These are phyloP conservation scores for Ctenoplectra terminalis DNA, from an alignment of 1,140 invertebrate genomes.

Conservation along the genomic window DNA sequence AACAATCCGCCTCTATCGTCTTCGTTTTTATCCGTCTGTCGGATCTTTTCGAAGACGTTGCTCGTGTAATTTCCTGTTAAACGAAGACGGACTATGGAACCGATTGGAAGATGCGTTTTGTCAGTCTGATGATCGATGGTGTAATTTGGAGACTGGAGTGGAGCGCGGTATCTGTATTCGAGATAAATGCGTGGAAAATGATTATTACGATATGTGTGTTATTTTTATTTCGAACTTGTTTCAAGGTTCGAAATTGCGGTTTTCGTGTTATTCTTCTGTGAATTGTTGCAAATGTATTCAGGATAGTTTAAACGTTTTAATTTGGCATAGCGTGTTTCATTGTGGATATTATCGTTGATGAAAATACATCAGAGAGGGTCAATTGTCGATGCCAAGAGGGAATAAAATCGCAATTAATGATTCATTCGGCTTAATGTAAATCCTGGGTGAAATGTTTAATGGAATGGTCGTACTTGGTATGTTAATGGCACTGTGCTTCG, in stretches of 20 bases:
- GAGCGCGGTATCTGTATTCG: not conserved
- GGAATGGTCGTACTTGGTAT: not conserved
- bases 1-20: not conserved
- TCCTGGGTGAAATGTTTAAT: not conserved
- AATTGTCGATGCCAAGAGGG: not conserved
- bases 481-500: not conserved
- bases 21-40: too few relatives aligned
- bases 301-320: not conserved
- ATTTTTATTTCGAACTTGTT: not conserved
- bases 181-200: too few relatives aligned
- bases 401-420: not conserved
- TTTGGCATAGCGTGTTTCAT: not conserved
- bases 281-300: too few relatives aligned
- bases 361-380: not conserved
- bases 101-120: not conserved
- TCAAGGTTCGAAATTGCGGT: too few relatives aligned
- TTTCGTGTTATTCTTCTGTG: too few relatives aligned
- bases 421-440: not conserved
- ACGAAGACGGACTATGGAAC: too few relatives aligned
- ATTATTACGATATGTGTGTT: not conserved
- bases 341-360: not conserved
- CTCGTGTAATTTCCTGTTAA: conserved; percentile 1
- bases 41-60: not conserved
- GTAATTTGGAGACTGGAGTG: not conserved
- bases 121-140: conserved; percentile 23